Base-by-base conservation (phyloP, 2,888 invertebrate species). In the Galeopsomyia nigrocyanea region DNA sequence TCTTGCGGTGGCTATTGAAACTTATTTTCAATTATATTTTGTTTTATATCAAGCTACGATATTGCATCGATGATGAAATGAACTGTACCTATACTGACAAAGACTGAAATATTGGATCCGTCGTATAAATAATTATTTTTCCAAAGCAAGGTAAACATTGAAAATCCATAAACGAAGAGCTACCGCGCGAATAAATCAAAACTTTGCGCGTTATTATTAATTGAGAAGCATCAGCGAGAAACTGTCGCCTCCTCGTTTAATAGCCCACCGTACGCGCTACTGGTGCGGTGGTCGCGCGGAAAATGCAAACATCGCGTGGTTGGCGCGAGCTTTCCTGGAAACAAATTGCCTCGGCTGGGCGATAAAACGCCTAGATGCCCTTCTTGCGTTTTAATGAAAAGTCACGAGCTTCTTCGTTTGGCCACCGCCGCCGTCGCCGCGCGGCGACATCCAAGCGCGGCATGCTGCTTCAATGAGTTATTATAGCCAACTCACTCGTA, bases 401-500 rank as follows among this genome's bases (percentile, higher is more conserved):
- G 78, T 79, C 78, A 78, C 78, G 39, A 39, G 39, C 39, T 39
- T 39, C 39, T 39, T 39, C 78, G 77, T 77, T 68, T 75, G 75
- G 74, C 77, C 76, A 79, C 79, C 74, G 77, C 68, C 72, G 66
- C 78, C 79, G 77, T 80, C 76, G 73, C 70, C 56, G 77, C 81
- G 77, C 81, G 79, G 80, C 82, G 82, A 80, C 82, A 80, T 82
- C 78, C 77, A 78, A 82, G 75, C n/a, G 77, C 77, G 22, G 14
- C 39, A 13, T 56, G 73, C 77, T 39, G 77, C 66, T 75, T n/a
- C 74, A 80, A 81, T 79, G 79, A 80, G 78, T 80, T 80, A 81
- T 81, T 80, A 13, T 13, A 79, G 78, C 77, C 73, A 76, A 77
- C 78, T 77, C 78, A 78, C 78, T 79, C 79, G 76, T 76, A 77